These are phyloP conservation scores for Abrostola tripartita DNA, from an alignment of 2,888 invertebrate genomes.

Conservation along the genomic window DNA sequence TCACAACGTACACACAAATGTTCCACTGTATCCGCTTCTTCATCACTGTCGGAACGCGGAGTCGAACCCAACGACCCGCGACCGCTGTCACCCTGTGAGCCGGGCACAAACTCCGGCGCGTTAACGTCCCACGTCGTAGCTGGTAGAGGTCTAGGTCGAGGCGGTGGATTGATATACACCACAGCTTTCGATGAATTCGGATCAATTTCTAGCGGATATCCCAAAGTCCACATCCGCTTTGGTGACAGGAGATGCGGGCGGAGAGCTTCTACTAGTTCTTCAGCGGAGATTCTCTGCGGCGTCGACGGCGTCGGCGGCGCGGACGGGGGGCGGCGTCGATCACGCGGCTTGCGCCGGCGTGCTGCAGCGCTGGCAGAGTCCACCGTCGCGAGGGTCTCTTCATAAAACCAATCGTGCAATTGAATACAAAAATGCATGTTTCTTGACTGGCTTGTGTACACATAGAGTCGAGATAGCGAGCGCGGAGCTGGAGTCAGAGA, in stretches of 20 bases:
- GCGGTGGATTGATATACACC: slow-evolving; percentile 89
- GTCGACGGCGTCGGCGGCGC: slow-evolving; percentile 82
- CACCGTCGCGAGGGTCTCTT: slow-evolving; percentile 84
- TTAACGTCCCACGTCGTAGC: slow-evolving; percentile 89
- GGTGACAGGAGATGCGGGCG: slow-evolving; percentile 89
- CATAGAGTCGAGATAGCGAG: slow-evolving; percentile 86
- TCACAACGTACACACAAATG: slow-evolving; percentile 92
- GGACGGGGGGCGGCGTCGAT: slow-evolving; percentile 81
- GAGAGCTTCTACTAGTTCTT: slow-evolving; percentile 88
- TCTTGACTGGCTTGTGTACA: slow-evolving; percentile 81
- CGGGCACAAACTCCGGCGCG: slow-evolving; percentile 91
- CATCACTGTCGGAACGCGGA: slow-evolving; percentile 87
- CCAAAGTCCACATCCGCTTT: slow-evolving; percentile 90
- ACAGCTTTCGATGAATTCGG: slow-evolving; percentile 89
- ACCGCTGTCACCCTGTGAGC: slow-evolving; percentile 86
- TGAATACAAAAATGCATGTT: slow-evolving; percentile 85
- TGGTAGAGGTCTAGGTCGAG: slow-evolving; percentile 77
- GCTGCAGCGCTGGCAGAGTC: slow-evolving; percentile 80
- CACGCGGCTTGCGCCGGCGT: slow-evolving; percentile 79
- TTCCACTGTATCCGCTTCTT: slow-evolving; percentile 88
- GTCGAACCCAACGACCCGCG: slow-evolving; percentile 87
- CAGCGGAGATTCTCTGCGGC: slow-evolving; percentile 87
- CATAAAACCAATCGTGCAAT: slow-evolving; percentile 84
- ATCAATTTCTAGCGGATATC: slow-evolving; percentile 91
- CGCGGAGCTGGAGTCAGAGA: slow-evolving; percentile 78